phyloP scores from a whole-genome alignment of 2,113 vertebrate genomes.

The Lota lota region DNA sequence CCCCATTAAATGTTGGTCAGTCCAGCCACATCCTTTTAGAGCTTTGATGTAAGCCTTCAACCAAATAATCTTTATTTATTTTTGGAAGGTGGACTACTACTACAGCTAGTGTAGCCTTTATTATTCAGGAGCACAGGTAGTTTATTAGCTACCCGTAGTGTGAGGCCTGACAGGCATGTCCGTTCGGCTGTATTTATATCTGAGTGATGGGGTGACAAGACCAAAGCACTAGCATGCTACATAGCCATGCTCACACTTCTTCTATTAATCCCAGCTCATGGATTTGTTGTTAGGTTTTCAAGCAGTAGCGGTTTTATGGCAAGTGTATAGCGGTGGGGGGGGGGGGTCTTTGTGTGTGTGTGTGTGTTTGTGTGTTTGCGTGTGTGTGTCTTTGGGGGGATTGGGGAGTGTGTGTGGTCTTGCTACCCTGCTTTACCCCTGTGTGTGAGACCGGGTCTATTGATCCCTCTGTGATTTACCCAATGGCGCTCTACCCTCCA shows the following conservation, averaged over 20 bases:
- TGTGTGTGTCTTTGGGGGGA: too few species aligned
- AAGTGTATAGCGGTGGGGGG: not conserved
- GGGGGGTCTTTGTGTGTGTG: too few species aligned
- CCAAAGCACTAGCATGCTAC: conserved; percentile 19
- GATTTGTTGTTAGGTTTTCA: conserved; percentile 2
- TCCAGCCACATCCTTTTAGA: not conserved
- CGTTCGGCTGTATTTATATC: conserved; percentile 58
- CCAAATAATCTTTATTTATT: too few species aligned
- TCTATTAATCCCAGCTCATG: conserved; percentile 33
- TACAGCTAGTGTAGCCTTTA: too few species aligned
- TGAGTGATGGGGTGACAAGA: conserved; percentile 16
- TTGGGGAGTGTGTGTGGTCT: not conserved
- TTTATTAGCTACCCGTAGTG: conserved; percentile 48
- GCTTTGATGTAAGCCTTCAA: not conserved
- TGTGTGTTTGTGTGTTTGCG: too few species aligned
- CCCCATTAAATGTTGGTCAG: conserved; percentile 30
- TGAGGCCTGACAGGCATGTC: conserved; percentile 17
- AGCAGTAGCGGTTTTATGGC: conserved; percentile 6
- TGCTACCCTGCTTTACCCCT: conserved; percentile 1
- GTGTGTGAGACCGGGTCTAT: conserved; percentile 15
- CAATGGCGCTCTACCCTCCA: conserved; percentile 10
- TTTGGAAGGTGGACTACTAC: too few species aligned
- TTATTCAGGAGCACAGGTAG: conserved; percentile 22
- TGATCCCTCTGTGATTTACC: conserved; percentile 7
- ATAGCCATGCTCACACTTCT: conserved; percentile 23